Evolutionary conservation across 2,113 vertebrate genomes (phyloP).

Genomic region (Tor tambroides): DNA sequence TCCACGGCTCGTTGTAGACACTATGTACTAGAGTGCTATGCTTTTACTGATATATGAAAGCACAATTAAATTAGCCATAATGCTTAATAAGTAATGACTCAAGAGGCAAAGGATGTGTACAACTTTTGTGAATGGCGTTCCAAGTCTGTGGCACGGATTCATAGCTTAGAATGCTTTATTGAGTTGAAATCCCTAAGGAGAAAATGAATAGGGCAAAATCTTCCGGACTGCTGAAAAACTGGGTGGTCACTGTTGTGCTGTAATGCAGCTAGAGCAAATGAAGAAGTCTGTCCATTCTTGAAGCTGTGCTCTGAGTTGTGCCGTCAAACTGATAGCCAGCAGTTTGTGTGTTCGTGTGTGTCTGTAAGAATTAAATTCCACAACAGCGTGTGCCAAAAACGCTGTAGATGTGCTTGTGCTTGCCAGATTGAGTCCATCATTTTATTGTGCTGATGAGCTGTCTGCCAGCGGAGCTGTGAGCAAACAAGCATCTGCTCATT

Average conservation of each 20-base stretch:
- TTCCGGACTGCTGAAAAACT: neutral
- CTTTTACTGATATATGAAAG: neutral
- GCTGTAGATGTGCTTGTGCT: slow-evolving; percentile 35
- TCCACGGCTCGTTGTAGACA: neutral
- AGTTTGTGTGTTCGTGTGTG: neutral
- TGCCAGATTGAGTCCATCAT: slow-evolving; percentile 20
- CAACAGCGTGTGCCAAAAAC: slow-evolving; percentile 29
- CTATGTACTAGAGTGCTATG: neutral
- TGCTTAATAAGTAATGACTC: slow-evolving; percentile 3
- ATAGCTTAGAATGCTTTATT: neutral
- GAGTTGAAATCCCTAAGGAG: neutral
- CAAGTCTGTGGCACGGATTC: neutral
- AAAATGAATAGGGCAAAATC: neutral
- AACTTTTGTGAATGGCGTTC: neutral
- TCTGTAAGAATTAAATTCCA: slow-evolving; percentile 4
- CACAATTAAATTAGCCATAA: neutral
- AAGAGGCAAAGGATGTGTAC: neutral
- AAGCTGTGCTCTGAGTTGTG: slow-evolving; percentile 14
- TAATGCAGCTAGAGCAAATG: neutral
- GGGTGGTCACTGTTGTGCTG: neutral
- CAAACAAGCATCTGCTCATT: slow-evolving; percentile 16
- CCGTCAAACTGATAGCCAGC: neutral
- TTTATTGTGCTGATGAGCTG: slow-evolving; percentile 24
- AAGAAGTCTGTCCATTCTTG: neutral
- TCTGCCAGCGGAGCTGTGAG: neutral